These are phyloP conservation scores for Noctua comes DNA, from an alignment of 2,888 invertebrate genomes.

Conservation along the genomic window DNA sequence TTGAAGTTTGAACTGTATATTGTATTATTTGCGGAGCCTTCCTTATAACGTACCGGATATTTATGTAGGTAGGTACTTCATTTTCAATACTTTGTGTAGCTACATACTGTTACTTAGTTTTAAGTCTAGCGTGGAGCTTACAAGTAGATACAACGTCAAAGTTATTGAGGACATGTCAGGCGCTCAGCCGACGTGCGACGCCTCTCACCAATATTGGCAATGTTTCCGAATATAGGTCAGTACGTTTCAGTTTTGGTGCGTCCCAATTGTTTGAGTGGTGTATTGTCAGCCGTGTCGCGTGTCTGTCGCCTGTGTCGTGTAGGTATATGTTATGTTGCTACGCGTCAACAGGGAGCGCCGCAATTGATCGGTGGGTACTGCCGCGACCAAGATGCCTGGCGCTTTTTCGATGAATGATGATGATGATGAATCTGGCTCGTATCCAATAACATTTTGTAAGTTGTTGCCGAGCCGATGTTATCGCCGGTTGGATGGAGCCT, in stretches of 20 bases:
- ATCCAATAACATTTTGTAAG: background rate
- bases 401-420: background rate
- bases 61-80: background rate
- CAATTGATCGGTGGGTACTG: background rate
- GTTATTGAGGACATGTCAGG: conserved; percentile 16
- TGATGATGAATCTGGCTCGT: background rate
- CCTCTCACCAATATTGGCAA: conserved; percentile 32
- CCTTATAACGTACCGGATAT: background rate
- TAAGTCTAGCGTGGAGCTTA: conserved; percentile 2
- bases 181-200: conserved; percentile 4
- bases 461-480: conserved; percentile 14
- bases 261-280: conserved; percentile 27
- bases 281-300: background rate
- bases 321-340: background rate
- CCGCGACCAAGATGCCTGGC: background rate
- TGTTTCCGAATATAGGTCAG: conserved; percentile 26
- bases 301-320: background rate
- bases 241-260: conserved; percentile 12
- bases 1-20: background rate
- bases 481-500: background rate
- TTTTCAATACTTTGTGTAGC: background rate
- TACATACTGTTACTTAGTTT: background rate
- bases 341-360: background rate
- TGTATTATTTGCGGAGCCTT: background rate
- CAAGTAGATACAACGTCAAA: background rate